phyloP scores from a whole-genome alignment of 2,888 invertebrate genomes.

The Leucophenga maculata region DNA sequence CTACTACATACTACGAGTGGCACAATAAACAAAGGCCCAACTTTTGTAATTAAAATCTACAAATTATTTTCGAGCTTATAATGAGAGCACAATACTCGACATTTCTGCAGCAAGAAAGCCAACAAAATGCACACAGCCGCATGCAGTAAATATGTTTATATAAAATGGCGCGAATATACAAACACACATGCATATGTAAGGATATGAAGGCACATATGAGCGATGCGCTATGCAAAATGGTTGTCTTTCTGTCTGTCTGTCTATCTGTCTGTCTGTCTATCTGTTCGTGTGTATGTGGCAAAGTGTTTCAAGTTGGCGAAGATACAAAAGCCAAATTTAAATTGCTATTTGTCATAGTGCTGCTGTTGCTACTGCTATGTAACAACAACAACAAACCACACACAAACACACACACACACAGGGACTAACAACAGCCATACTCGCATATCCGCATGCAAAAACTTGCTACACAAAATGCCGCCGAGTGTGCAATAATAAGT shows the following conservation, averaged over 20 bases:
- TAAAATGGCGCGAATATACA: slow-evolving; percentile 1
- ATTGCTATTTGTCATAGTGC: slow-evolving; percentile 60
- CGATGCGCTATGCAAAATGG: neutral
- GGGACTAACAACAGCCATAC: too few species aligned
- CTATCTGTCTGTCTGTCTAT: neutral
- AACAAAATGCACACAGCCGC: too few species aligned
- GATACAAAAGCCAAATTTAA: slow-evolving; percentile 60
- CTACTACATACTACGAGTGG: too few species aligned
- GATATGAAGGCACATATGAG: neutral
- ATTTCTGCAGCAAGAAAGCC: slow-evolving; percentile 17
- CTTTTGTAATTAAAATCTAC: slow-evolving; percentile 62
- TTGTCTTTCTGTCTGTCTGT: neutral
- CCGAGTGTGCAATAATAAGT: slow-evolving; percentile 12
- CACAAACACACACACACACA: slow-evolving; percentile 20
- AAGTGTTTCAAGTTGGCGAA: slow-evolving; percentile 38
- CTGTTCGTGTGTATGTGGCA: slow-evolving; percentile 23
- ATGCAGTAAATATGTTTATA: neutral
- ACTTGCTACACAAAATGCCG: neutral
- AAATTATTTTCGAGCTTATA: slow-evolving; percentile 54
- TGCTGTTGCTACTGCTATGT: slow-evolving; percentile 22
- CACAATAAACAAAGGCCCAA: slow-evolving; percentile 2
- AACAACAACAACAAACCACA: slow-evolving; percentile 11
- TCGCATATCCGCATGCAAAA: neutral
- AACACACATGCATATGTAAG: slow-evolving; percentile 11
- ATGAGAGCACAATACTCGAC: slow-evolving; percentile 47